Percentiles rank a stretch among this genome's conserved stretches.
Conservation (phyloP, 2,113 vertebrate species). For the Paramormyrops kingsleyae region DNA sequence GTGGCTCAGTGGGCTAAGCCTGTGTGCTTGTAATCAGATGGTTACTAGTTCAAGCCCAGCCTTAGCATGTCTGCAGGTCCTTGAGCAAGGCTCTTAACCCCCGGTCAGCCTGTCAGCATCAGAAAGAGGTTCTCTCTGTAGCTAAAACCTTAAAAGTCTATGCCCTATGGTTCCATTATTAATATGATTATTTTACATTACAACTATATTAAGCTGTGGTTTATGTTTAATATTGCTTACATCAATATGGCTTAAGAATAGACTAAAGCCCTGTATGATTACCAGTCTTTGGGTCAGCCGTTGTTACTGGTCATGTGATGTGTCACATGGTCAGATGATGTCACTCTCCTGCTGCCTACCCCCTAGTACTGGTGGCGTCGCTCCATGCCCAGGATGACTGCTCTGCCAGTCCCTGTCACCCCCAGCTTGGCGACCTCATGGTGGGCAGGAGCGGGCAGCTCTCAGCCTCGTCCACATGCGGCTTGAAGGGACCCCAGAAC, state of each 20-base stretch:
- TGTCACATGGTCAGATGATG: background rate
- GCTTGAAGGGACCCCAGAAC: constrained; percentile 61
- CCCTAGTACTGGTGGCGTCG: constrained; percentile 50
- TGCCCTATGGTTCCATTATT: background rate
- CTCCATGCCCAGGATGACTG: constrained; percentile 54
- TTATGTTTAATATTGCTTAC: background rate
- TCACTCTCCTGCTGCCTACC: background rate
- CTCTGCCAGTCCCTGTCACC: constrained; percentile 54
- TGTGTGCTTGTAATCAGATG: too few relatives aligned
- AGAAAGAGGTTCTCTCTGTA: background rate
- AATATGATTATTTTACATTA: background rate
- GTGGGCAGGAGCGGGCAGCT: constrained; percentile 65
- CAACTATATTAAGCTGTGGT: background rate
- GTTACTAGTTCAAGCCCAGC: too few relatives aligned
- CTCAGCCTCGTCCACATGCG: constrained; percentile 72
- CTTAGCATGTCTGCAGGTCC: too few relatives aligned
- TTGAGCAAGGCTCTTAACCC: too few relatives aligned
- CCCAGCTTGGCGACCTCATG: constrained; percentile 68
- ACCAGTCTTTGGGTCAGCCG: background rate
- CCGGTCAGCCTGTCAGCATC: background rate
- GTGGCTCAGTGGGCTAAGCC: too few relatives aligned
- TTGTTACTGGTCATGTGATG: background rate
- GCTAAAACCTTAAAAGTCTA: background rate
- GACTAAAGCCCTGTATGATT: background rate
- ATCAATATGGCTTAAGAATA: background rate